Evolutionary conservation across 2,888 invertebrate species (phyloP), one percentile per base, ranked within the genome.

Genomic region (Eledona agricola): DNA sequence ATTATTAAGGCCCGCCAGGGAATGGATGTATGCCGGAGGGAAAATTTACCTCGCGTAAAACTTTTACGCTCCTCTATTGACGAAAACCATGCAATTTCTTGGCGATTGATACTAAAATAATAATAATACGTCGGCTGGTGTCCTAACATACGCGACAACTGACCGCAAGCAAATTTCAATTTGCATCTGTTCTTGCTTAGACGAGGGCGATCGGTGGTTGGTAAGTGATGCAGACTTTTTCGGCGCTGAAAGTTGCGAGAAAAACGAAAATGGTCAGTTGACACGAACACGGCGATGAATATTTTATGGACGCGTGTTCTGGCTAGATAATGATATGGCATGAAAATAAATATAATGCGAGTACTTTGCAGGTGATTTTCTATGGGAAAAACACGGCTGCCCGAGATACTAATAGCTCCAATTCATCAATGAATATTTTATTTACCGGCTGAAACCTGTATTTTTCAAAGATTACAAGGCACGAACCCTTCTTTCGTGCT

Each of bases 41-140:
- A 71, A 69, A 70, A 72, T 73, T 72, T 73, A 71, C 72, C 65
- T 65, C 65, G 63, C 63, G 67, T 72, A 66, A 72, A 74, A 73
- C 64, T 72, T 72, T 72, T 67, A 73, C 66, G 63, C 62, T 60
- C 56, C 51, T 66, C 61, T 62, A 63, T 66, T 67, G 58, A 62
- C 58, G 58, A 58, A 55, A 56, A 58, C 59, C 59, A 57, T 59
- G 63, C 63, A 55, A 56, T 60, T 66, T 60, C 43, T 53, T 52
- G 59, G 56, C 68, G 67, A 70, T 68, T 65, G 65, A 62, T 67
- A 65, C 66, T 69, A 63, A 67, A 69, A 67, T 67, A 68, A 66
- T 68, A 59, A 59, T 58, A 55, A 50, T 55, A 55, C 10, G 28
- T 38, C 40, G 35, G 12, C 45, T 7, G 15, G 15, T 10, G n/a